Base-by-base conservation (phyloP, 2,113 vertebrate genomes). In the Lepisosteus oculatus region DNA sequence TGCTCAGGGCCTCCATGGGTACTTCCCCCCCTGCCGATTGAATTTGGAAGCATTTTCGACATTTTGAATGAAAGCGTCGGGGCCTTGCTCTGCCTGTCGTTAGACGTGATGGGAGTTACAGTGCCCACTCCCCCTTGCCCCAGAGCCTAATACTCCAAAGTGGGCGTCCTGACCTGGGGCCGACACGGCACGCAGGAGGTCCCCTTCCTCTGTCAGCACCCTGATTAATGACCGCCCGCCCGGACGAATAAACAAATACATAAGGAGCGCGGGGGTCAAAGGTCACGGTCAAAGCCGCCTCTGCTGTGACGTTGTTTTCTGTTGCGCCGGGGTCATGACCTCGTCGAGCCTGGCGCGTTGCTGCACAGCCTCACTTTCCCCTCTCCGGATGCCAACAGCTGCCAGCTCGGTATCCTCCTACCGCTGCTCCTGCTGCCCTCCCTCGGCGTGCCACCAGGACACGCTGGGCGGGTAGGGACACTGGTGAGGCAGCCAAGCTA, bases 181-280 rank as follows among this genome's bases (percentile, higher is more conserved):
- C 47, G 47, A 51, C 47, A 51, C 47, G 47, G 47, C 47, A 5
- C 9, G 47, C 47, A 5, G 5, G 47, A 5, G 9, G 47, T 7
- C 47, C 9, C 47, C 47, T 9, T 9, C 47, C 47, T 55, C 67
- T 70, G 75, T 70, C 75, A 74, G 45, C 67, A 67, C 73, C 5
- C 47, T 83, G 78, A 80, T 80, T 67, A 63, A 80, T 76, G 69
- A 4, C 56, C n/a, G 43, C 73, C 43, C 17, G 67, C 66, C 55
- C 67, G 67, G 51, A 54, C 62, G 43, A 65, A 69, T 77, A 74
- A 71, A 76, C 64, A 76, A 77, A 75, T 72, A 76, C 77, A 76
- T 72, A 61, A 59, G n/a, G 67, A n/a, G 59, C 67, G 45, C 14
- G 75, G 68, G 68, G 67, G 72, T 73, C 65, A 72, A 5, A 55